phyloP scores from a whole-genome alignment of 1,140 invertebrate species.

The Euschistus heros region DNA sequence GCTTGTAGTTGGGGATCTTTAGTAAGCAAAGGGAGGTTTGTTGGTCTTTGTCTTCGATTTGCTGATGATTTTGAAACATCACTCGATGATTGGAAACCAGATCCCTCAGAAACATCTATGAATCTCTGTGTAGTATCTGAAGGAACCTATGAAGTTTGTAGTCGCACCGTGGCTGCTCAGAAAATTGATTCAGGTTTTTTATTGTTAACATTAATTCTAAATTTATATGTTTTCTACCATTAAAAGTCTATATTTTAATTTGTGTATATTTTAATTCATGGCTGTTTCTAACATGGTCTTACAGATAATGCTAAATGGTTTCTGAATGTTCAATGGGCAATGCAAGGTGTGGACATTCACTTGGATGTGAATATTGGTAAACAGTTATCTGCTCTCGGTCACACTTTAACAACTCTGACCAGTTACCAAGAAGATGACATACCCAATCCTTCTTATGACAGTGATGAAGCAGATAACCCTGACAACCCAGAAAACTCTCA shows the following conservation, averaged over 20 bases:
- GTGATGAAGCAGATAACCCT: constrained; percentile 44
- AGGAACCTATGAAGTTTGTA: constrained; percentile 95
- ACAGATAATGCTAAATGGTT: constrained; percentile 94
- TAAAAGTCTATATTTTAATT: background rate
- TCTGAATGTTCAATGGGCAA: constrained; percentile 94
- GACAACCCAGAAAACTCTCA: constrained; percentile 29
- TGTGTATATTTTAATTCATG: constrained; percentile 8
- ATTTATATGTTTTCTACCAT: too few species aligned
- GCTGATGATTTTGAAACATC: constrained; percentile 94
- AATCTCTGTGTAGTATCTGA: constrained; percentile 96
- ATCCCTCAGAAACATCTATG: constrained; percentile 66
- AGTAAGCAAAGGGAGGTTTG: constrained; percentile 64
- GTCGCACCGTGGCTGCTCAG: constrained; percentile 72
- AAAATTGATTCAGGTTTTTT: constrained; percentile 47
- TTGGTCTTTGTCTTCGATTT: constrained; percentile 83
- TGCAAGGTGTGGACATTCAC: constrained; percentile 97
- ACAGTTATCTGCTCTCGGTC: constrained; percentile 81
- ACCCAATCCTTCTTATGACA: constrained; percentile 57
- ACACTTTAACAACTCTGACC: constrained; percentile 89
- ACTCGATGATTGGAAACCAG: constrained; percentile 94
- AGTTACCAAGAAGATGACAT: constrained; percentile 67
- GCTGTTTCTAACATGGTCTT: constrained; percentile 12
- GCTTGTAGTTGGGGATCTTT: constrained; percentile 65
- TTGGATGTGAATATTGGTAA: constrained; percentile 93
- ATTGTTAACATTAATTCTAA: too few species aligned